These are phyloP conservation scores for Nymphalis polychloros DNA, from an alignment of 2,888 invertebrate genomes.

Conservation along the genomic window DNA sequence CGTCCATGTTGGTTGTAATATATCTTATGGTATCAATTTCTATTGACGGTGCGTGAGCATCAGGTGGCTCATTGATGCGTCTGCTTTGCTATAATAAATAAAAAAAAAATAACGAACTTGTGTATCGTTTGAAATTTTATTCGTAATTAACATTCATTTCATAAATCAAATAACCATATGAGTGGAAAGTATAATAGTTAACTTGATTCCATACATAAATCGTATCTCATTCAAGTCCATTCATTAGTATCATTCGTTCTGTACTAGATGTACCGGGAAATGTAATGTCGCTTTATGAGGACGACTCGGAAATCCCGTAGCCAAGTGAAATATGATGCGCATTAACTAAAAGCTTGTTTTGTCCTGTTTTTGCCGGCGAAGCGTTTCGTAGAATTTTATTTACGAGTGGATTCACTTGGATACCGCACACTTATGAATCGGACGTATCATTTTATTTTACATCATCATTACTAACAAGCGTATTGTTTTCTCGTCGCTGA, in stretches of 20 bases:
- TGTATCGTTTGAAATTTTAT: not conserved
- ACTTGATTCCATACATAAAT: slow-evolving; percentile 9
- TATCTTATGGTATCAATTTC: too few species aligned
- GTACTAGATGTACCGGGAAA: slow-evolving; percentile 34
- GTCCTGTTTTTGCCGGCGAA: slow-evolving; percentile 67
- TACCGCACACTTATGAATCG: slow-evolving; percentile 17
- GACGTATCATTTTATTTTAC: slow-evolving; percentile 4
- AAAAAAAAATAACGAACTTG: too few species aligned
- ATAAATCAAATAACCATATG: not conserved
- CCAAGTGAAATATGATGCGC: slow-evolving; percentile 73
- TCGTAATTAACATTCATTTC: not conserved
- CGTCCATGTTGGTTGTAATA: too few species aligned
- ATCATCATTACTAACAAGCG: not conserved
- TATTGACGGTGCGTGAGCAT: too few species aligned
- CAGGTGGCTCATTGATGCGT: too few species aligned
- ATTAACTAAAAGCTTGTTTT: slow-evolving; percentile 72
- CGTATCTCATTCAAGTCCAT: slow-evolving; percentile 15
- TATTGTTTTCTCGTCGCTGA: not conserved
- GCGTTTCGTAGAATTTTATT: slow-evolving; percentile 60
- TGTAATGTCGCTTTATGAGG: slow-evolving; percentile 40
- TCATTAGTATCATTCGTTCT: slow-evolving; percentile 27
- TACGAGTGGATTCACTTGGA: slow-evolving; percentile 35
- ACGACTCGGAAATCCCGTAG: slow-evolving; percentile 62
- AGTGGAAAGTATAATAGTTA: not conserved
- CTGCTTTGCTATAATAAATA: too few species aligned